Conservation (phyloP, 2,113 vertebrate species). For the Microtus pennsylvanicus region DNA sequence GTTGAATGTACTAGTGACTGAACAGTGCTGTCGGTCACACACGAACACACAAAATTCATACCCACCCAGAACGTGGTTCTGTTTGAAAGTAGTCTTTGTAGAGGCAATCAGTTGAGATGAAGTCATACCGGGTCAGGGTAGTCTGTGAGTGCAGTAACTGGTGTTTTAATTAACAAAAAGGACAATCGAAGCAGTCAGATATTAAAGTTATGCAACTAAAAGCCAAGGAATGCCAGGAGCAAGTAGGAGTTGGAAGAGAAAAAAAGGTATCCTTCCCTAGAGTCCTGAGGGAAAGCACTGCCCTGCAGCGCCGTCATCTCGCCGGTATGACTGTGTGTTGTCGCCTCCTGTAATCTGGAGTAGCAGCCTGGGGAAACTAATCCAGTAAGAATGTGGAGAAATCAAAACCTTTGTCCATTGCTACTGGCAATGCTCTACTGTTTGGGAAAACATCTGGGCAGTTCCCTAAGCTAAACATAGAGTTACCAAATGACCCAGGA, state of each 20-base stretch:
- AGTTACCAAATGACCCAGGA: not conserved
- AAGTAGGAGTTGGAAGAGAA: not conserved
- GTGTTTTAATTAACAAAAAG: not conserved
- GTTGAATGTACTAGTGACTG: not conserved
- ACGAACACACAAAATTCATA: not conserved
- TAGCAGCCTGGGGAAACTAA: not conserved
- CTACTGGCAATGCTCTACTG: not conserved
- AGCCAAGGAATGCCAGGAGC: not conserved
- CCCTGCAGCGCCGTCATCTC: not conserved
- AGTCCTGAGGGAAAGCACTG: not conserved
- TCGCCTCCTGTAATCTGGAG: not conserved
- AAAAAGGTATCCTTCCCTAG: not conserved
- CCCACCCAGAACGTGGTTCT: not conserved
- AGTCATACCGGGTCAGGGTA: not conserved
- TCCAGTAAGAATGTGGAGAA: conserved; percentile 1
- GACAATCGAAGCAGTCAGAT: not conserved
- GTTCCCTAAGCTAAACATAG: not conserved
- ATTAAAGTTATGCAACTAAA: not conserved
- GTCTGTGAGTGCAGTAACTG: not conserved
- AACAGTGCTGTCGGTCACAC: not conserved
- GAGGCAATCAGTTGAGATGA: conserved; percentile 15
- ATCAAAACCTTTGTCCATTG: not conserved
- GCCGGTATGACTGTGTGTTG: not conserved
- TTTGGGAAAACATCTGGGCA: not conserved
- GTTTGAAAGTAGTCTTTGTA: conserved; percentile 23